These are phyloP conservation scores for Axea sp. DNA, from an alignment of 2,888 invertebrate genomes.

Conservation along the genomic window DNA sequence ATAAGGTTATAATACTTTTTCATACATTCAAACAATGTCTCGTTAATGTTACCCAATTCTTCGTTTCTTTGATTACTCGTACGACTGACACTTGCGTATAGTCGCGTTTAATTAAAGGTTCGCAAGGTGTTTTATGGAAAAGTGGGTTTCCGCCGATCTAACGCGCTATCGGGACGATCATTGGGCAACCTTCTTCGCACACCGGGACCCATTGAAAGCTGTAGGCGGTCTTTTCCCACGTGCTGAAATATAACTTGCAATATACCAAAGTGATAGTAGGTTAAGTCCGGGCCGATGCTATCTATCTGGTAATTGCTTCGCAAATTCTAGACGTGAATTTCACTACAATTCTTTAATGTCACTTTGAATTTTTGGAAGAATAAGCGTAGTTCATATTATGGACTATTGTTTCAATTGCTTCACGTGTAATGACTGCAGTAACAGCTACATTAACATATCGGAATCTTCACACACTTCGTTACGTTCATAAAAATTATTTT, in stretches of 20 bases:
- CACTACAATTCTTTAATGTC: constrained; percentile 58
- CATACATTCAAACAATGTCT: constrained; percentile 54
- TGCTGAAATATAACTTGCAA: constrained; percentile 77
- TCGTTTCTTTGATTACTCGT: constrained; percentile 58
- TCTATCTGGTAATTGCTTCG: constrained; percentile 74
- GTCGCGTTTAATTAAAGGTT: constrained; percentile 59
- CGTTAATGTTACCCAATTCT: constrained; percentile 61
- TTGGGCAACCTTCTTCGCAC: constrained; percentile 77
- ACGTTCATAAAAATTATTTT: constrained; percentile 29
- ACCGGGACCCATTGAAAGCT: constrained; percentile 72
- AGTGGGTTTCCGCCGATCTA: constrained; percentile 77
- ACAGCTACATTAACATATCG: constrained; percentile 41
- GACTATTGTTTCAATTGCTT: constrained; percentile 52
- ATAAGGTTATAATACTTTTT: constrained; percentile 46
- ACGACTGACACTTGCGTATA: constrained; percentile 48
- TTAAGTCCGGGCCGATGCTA: constrained; percentile 76
- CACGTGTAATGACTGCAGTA: constrained; percentile 21
- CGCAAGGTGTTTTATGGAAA: constrained; percentile 72
- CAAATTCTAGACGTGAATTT: constrained; percentile 52
- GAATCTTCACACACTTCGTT: constrained; percentile 38
- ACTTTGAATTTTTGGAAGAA: constrained; percentile 51
- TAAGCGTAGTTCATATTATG: constrained; percentile 11
- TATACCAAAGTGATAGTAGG: constrained; percentile 78
- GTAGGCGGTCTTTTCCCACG: constrained; percentile 74
- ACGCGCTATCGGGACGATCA: constrained; percentile 76